Evolutionary conservation across 1,140 invertebrate species (phyloP), one percentile per base, ranked within the genome.

Genomic region (Cecropterus lyciades): DNA sequence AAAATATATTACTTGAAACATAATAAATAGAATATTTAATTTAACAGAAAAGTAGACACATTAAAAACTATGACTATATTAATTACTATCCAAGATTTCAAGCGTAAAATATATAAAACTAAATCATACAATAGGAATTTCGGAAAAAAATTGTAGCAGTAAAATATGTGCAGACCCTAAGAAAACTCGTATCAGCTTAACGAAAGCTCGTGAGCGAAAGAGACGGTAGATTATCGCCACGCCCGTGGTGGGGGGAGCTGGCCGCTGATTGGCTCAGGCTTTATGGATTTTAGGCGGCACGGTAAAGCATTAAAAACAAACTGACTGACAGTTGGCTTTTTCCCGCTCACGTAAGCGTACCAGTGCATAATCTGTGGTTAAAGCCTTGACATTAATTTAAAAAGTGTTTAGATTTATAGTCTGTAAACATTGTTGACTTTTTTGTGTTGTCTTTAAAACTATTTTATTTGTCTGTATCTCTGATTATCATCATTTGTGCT

Each of bases 211-310:
- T 76, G 82, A 85, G 77, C 14, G 81, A 88, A 80, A 80, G 80
- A 77, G 86, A 89, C 56, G 53, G 75, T 42, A 59, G 49, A 84
- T 81, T 59, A 80, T 72, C 55, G 78, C 82, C 78, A 77, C 84
- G 83, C 85, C 84, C 77, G 65, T 75, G 80, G 88, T 77, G 80
- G 87, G 85, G 82, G 78, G 73, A 66, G 67, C 73, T 78, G 77
- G 69, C 74, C 67, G 48, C 66, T 86, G 80, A 91, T 91, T 91
- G 88, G 88, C 73, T 65, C 72, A 64, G 69, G 75, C 71, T 81
- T 89, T 89, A 91, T 91, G 75, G 88, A 91, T 89, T 91, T 91
- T 87, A 79, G 79, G 75, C 80, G 81, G 46, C 42, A 30, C 69
- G 65, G 56, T 65, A 67, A 60, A 45, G 70, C 70, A 64, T 71